A percentile compares a stretch with the other conserved stretches of the same genome.
These are phyloP conservation scores for Drosophila koepferae DNA, from an alignment of 2,888 invertebrate species.

Conservation along the genomic window DNA sequence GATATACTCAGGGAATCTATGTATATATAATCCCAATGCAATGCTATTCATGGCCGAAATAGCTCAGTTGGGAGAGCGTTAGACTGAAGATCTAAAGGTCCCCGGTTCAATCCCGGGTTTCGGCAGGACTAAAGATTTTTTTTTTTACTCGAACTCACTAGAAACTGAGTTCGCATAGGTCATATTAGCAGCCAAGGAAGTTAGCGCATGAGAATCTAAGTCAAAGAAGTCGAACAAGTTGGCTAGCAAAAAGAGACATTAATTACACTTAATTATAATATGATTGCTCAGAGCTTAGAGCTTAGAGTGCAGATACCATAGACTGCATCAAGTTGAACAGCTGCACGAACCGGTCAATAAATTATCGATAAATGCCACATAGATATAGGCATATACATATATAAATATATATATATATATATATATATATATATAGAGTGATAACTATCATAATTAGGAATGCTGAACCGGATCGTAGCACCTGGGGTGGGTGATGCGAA, in stretches of 20 bases:
- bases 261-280: slow-evolving; percentile 51
- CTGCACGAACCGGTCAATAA: slow-evolving; percentile 48
- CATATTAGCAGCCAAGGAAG: neutral
- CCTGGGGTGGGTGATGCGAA: slow-evolving; percentile 27
- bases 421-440: slow-evolving; percentile 19
- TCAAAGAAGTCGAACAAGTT: neutral
- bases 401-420: slow-evolving; percentile 3
- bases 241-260: slow-evolving; percentile 13
- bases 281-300: slow-evolving; percentile 32
- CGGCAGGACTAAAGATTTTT: slow-evolving; percentile 85
- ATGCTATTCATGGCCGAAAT: slow-evolving; percentile 87
- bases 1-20: neutral
- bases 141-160: neutral
- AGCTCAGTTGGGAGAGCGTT: slow-evolving; percentile 93
- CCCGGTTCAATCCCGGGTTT: slow-evolving; percentile 91
- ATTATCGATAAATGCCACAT: slow-evolving; percentile 29
- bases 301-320: slow-evolving; percentile 16
- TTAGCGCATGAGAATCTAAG: neutral
- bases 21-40: neutral
- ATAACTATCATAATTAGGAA: slow-evolving; percentile 29
- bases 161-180: slow-evolving; percentile 60
- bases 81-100: slow-evolving; percentile 92
- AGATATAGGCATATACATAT: neutral
- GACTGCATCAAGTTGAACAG: neutral
- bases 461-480: slow-evolving; percentile 27